Conservation (phyloP, 2,888 invertebrate species). For the Drosophila sordidula region DNA sequence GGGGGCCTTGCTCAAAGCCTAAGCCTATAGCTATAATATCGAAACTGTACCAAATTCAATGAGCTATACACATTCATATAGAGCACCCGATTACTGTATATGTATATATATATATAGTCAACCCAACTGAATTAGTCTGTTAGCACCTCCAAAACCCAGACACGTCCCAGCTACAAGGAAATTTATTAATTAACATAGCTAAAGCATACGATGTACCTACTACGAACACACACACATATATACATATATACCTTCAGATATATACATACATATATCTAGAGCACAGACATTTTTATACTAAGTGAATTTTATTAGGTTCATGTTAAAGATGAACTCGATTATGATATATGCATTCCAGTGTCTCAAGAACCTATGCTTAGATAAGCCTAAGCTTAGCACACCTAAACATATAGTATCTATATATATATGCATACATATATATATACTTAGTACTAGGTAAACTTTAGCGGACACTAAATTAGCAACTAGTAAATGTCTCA, state of each 20-base stretch:
- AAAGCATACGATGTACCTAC: conserved; percentile 67
- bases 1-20: conserved; percentile 51
- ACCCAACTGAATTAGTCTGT: conserved; percentile 20
- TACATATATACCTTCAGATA: conserved; percentile 15
- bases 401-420: conserved; percentile 48
- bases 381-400: conserved; percentile 61
- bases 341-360: conserved; percentile 72
- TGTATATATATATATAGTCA: conserved; percentile 23
- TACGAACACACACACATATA: conserved; percentile 23
- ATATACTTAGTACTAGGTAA: conserved; percentile 42
- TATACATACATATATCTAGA: conserved; percentile 39
- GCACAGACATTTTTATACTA: conserved; percentile 64
- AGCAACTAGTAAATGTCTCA: conserved; percentile 72
- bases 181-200: conserved; percentile 49
- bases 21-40: conserved; percentile 38
- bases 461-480: conserved; percentile 52
- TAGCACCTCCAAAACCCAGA: conserved; percentile 40
- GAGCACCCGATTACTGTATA: conserved; percentile 15
- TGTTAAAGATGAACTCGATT: conserved; percentile 31
- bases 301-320: conserved; percentile 67
- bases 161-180: conserved; percentile 61
- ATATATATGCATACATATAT: conserved; percentile 25
- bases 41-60: conserved; percentile 68
- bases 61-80: conserved; percentile 56
- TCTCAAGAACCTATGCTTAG: conserved; percentile 61